Evolutionary conservation across 2,888 invertebrate species (phyloP).

Genomic region (Eretmocerus hayati): DNA sequence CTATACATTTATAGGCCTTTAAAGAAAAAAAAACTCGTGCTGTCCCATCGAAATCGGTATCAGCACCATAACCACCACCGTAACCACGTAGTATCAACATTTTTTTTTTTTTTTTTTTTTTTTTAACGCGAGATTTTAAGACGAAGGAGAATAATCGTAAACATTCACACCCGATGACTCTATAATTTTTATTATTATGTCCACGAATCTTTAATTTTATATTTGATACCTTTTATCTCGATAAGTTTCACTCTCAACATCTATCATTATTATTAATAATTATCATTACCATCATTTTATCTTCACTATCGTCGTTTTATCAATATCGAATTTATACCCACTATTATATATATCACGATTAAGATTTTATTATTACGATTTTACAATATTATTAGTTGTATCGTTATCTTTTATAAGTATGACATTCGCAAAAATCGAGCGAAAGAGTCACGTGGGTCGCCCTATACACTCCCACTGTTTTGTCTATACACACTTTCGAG

Average conservation of each 20-base stretch:
- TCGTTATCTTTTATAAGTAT: slow-evolving; percentile 17
- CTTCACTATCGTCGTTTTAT: slow-evolving; percentile 17
- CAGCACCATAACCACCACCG: too few relatives aligned
- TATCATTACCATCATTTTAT: slow-evolving; percentile 17
- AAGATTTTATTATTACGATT: slow-evolving; percentile 18
- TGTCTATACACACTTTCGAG: not conserved
- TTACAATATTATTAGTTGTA: slow-evolving; percentile 24
- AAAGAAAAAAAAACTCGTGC: too few relatives aligned
- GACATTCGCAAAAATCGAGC: slow-evolving; percentile 7
- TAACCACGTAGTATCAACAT: slow-evolving; percentile 32
- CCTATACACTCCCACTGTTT: too few relatives aligned
- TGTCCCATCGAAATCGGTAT: slow-evolving; percentile 10
- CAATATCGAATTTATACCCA: slow-evolving; percentile 12
- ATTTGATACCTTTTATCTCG: slow-evolving; percentile 17
- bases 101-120: not conserved
- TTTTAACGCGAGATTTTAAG: not conserved
- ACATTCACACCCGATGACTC: slow-evolving; percentile 2
- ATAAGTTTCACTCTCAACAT: slow-evolving; percentile 21
- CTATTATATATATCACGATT: slow-evolving; percentile 8
- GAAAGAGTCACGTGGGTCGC: slow-evolving; percentile 7
- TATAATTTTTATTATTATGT: slow-evolving; percentile 11
- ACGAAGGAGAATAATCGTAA: not conserved
- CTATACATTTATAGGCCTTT: too few relatives aligned
- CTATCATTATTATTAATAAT: slow-evolving; percentile 17
- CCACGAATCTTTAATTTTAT: slow-evolving; percentile 27